phyloP scores from a whole-genome alignment of 2,797 vertebrate species.

The Borostomias antarcticus region DNA sequence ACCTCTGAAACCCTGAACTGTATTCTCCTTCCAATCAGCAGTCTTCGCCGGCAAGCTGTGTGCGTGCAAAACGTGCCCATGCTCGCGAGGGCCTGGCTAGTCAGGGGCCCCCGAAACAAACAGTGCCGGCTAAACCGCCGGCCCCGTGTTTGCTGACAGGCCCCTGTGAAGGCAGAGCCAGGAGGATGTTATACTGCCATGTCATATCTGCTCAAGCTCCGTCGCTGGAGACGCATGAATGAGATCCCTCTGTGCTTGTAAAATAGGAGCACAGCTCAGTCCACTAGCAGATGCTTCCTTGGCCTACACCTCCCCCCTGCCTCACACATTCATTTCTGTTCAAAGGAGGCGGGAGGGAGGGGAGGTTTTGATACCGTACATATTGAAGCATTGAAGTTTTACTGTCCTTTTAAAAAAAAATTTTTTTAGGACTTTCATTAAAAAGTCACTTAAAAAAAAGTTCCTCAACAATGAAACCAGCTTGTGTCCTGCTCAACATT shows the following conservation, averaged over 20 bases:
- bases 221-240: slow-evolving; percentile 52
- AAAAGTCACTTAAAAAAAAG: too few species aligned
- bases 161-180: slow-evolving; percentile 71
- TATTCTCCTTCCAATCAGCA: neutral
- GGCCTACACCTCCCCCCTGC: slow-evolving; percentile 18
- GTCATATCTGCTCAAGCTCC: slow-evolving; percentile 62
- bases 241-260: slow-evolving; percentile 39
- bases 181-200: slow-evolving; percentile 60
- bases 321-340: slow-evolving; percentile 14
- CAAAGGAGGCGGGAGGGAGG: neutral
- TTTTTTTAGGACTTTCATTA: too few species aligned
- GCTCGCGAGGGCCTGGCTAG: slow-evolving; percentile 20
- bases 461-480: too few species aligned
- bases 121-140: slow-evolving; percentile 37
- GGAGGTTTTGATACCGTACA: slow-evolving; percentile 9
- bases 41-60: slow-evolving; percentile 29
- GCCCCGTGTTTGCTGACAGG: slow-evolving; percentile 74
- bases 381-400: too few species aligned
- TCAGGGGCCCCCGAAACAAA: slow-evolving; percentile 59
- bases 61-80: slow-evolving; percentile 11
- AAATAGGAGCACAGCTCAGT: slow-evolving; percentile 2
- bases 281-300: slow-evolving; percentile 15
- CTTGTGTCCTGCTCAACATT: too few species aligned
- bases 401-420: too few species aligned
- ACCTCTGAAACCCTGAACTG: neutral